Percentiles rank a stretch among this genome's conserved stretches.
These are phyloP conservation scores for Cephus runcator DNA, from an alignment of 2,888 invertebrate species.

Conservation along the genomic window DNA sequence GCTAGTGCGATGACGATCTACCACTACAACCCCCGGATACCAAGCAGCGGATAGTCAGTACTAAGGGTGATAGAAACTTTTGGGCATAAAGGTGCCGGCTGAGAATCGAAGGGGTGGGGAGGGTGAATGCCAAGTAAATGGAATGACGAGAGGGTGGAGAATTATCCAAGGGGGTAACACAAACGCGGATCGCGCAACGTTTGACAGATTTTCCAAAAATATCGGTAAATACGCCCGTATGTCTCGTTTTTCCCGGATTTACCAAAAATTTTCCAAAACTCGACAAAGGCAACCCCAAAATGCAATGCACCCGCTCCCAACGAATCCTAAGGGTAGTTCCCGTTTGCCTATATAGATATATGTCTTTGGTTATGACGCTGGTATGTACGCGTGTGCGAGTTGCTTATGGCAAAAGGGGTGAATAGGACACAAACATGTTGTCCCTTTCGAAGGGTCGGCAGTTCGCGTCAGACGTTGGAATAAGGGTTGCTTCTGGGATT, in stretches of 20 bases:
- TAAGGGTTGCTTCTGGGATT: not conserved
- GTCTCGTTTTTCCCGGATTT: conserved; percentile 35
- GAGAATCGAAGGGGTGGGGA: not conserved
- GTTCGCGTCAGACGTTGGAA: not conserved
- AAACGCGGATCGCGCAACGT: conserved; percentile 32
- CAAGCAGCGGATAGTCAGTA: conserved; percentile 24
- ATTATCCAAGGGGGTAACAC: not conserved
- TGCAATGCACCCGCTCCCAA: not conserved
- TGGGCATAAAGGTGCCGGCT: not conserved
- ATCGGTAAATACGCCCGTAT: conserved; percentile 63
- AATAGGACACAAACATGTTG: conserved; percentile 51
- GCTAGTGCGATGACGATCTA: conserved; percentile 22
- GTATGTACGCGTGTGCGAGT: not conserved
- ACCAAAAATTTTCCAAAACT: conserved; percentile 30
- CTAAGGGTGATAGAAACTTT: conserved; percentile 14
- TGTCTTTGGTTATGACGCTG: not conserved
- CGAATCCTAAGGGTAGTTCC: not conserved
- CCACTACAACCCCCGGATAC: conserved; percentile 28
- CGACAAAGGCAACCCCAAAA: not conserved
- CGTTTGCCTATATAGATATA: not conserved
- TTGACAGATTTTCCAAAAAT: conserved; percentile 59
- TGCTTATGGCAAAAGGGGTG: conserved; percentile 40
- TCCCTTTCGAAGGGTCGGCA: conserved; percentile 13
- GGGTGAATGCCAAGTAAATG: not conserved
- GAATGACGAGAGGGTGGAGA: not conserved